These are phyloP conservation scores for Drosophila percnosoma DNA, from an alignment of 2,888 invertebrate genomes.

Conservation along the genomic window DNA sequence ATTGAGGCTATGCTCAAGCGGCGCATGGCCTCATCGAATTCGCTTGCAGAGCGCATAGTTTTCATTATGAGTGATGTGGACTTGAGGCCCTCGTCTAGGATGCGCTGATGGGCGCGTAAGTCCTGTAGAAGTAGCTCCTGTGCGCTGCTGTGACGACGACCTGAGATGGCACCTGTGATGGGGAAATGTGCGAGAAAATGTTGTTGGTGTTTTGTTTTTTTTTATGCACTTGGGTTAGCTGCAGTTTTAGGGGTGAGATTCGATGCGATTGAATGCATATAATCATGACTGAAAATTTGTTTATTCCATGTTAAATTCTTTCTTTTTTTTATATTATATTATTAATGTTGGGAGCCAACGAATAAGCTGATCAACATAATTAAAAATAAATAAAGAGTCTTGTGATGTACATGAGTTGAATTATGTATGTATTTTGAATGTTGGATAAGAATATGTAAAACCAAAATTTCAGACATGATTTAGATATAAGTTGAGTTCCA, in stretches of 20 bases:
- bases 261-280: conserved; percentile 7
- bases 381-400: neutral
- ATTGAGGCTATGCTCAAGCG: conserved; percentile 82
- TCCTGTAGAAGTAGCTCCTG: conserved; percentile 80
- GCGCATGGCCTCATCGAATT: conserved; percentile 85
- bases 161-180: conserved; percentile 47
- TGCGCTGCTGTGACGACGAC: conserved; percentile 67
- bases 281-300: conserved; percentile 10
- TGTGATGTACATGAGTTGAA: neutral
- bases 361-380: neutral
- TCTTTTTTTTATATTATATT: neutral
- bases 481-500: conserved; percentile 5
- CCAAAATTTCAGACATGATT: conserved; percentile 20
- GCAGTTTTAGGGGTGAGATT: conserved; percentile 15
- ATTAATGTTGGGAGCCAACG: neutral
- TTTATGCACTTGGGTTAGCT: conserved; percentile 27
- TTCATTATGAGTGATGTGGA: conserved; percentile 85
- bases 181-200: conserved; percentile 76
- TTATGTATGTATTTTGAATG: neutral
- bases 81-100: conserved; percentile 83
- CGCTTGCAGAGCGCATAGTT: conserved; percentile 84
- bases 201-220: conserved; percentile 65
- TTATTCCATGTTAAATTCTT: neutral
- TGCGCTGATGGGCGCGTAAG: conserved; percentile 79
- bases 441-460: neutral